Base-by-base conservation (phyloP, 2,113 vertebrate genomes). In the Sinosuthora webbiana region DNA sequence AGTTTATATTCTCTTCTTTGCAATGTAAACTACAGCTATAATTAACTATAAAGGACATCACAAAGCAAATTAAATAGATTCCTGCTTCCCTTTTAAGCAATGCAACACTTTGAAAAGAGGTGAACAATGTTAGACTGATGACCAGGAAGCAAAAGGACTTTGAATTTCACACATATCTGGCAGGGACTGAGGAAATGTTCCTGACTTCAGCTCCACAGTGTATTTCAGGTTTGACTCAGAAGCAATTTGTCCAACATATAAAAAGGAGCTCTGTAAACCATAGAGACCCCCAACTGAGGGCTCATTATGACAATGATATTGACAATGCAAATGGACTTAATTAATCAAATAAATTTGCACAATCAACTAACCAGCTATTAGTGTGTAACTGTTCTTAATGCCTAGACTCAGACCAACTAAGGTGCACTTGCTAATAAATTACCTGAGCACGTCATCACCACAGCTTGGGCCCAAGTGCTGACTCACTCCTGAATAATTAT, bases 401-500 rank as follows among this genome's bases (percentile, higher is more conserved):
- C 23, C 55, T 53, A 86, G 35, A 50, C 73, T 31, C 30, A 65
- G 20, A 90, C 59, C 18, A 22, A 85, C 31, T 35, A 45, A 45
- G 17, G 21, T 42, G 21, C 2, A 4, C 14, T n/a, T 44, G 35
- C 16, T 84, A 71, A 85, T 22, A 53, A 87, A 63, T 33, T 44
- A 68, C 14, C 35, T 9, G 39, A 81, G 47, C 0, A 1, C 1
- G 0, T 71, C 19, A 18, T 23, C 42, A n/a, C 33, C n/a, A 42
- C 59, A 44, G 30, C 44, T 78, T 3, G 3, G 30, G 52, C 7
- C 0, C 5, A 57, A 47, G 13, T 47, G 39, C 55, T 81, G 85
- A 70, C 89, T 55, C 24, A 27, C 25, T 45, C 27, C 15, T 74
- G 30, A 89, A 77, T 50, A 31, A 69, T 28, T 55, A 65, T 10